Evolutionary conservation across 2,888 invertebrate species (phyloP).

Genomic region (Coecobrya sp.): DNA sequence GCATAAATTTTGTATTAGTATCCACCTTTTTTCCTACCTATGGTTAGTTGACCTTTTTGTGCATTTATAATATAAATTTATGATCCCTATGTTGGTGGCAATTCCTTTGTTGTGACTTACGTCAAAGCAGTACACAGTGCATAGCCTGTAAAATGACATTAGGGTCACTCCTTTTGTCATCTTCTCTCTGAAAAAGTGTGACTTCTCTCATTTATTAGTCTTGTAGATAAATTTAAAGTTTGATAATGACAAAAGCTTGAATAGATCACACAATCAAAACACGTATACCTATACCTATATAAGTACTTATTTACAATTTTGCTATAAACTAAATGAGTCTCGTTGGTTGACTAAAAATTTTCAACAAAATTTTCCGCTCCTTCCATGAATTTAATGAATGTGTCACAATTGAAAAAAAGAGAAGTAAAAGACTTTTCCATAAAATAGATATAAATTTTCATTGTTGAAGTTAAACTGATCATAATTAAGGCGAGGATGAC

Average conservation of each 20-base stretch:
- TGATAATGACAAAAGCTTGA: neutral
- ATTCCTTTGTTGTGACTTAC: conserved; percentile 60
- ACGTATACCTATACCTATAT: too few species aligned
- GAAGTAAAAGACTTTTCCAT: neutral
- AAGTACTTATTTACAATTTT: too few species aligned
- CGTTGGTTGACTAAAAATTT: neutral
- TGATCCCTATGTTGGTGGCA: conserved; percentile 58
- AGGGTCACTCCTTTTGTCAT: conserved; percentile 66
- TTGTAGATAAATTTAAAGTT: conserved; percentile 8
- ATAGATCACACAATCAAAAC: neutral
- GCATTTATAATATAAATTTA: conserved; percentile 62
- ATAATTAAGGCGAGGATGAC: conserved; percentile 71
- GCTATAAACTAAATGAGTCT: neutral
- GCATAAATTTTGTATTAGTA: neutral
- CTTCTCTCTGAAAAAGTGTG: conserved; percentile 47
- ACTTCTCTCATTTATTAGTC: conserved; percentile 36
- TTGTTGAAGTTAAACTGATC: conserved; percentile 69
- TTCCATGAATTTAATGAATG: neutral
- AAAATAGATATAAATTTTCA: conserved; percentile 62
- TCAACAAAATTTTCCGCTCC: neutral
- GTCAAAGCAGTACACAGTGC: neutral
- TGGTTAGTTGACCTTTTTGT: conserved; percentile 64
- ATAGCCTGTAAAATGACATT: conserved; percentile 31
- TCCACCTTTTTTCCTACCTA: neutral
- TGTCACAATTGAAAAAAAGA: conserved; percentile 14